Evolutionary conservation across 2,113 vertebrate species (phyloP).

Genomic region (Calyptomena viridis): DNA sequence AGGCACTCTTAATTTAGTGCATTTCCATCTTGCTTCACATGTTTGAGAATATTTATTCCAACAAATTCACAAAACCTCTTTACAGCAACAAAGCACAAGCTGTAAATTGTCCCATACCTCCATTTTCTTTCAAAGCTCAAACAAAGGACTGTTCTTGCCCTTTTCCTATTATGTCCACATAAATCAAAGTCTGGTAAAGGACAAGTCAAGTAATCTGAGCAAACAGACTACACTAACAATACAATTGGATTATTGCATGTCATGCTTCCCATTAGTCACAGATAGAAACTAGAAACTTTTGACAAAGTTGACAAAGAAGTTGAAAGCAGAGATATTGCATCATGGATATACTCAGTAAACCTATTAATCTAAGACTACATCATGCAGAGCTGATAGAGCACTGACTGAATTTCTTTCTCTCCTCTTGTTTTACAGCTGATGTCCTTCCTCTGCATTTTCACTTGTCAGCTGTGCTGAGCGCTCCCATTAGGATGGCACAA

Average conservation of each 20-base stretch:
- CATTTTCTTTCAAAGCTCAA: constrained; percentile 51
- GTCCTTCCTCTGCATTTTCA: not conserved
- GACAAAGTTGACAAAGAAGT: constrained; percentile 25
- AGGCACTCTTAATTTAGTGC: constrained; percentile 2
- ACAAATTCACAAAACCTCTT: constrained; percentile 43
- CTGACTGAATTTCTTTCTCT: not conserved
- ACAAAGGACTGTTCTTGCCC: constrained; percentile 46
- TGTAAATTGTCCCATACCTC: constrained; percentile 64
- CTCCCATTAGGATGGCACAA: not conserved
- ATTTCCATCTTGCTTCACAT: constrained; percentile 15
- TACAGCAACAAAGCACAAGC: constrained; percentile 45
- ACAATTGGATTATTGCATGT: constrained; percentile 21
- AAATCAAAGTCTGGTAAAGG: constrained; percentile 74
- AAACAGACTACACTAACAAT: constrained; percentile 45
- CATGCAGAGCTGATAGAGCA: not conserved
- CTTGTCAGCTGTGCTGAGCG: not conserved
- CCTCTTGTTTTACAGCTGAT: not conserved
- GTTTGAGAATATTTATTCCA: constrained; percentile 43
- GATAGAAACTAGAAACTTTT: constrained; percentile 63
- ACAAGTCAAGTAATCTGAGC: constrained; percentile 68
- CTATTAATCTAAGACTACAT: not conserved
- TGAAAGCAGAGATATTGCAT: not conserved
- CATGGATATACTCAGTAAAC: not conserved
- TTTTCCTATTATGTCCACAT: constrained; percentile 39
- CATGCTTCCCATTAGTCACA: constrained; percentile 43